Percentiles rank a stretch among this genome's conserved stretches.
Conservation (phyloP, 1,140 invertebrate genomes). For the Homalodisca vitripennis region DNA sequence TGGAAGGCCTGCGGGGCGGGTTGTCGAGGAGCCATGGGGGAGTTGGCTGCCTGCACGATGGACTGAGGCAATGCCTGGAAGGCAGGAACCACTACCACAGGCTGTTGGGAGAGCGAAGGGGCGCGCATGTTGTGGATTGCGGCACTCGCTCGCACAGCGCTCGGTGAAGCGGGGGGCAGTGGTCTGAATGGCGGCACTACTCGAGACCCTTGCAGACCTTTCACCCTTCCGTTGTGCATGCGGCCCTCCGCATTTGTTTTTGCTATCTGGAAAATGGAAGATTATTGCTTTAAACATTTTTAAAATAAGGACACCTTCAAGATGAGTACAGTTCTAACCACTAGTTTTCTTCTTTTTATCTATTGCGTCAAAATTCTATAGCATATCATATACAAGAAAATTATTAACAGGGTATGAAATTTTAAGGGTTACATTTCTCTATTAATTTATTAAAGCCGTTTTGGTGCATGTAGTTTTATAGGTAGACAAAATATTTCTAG, state of each 20-base stretch:
- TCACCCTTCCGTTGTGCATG: slow-evolving; percentile 23
- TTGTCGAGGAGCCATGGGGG: background rate
- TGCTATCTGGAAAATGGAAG: too few relatives aligned
- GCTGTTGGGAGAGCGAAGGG: background rate
- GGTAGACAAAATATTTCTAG: too few relatives aligned
- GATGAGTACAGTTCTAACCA: too few relatives aligned
- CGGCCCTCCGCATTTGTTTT: slow-evolving; percentile 19
- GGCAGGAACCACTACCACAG: slow-evolving; percentile 47
- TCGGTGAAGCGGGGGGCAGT: slow-evolving; percentile 45
- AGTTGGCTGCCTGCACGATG: slow-evolving; percentile 51
- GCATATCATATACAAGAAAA: too few relatives aligned
- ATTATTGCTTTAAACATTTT: too few relatives aligned
- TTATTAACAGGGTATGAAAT: too few relatives aligned
- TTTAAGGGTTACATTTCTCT: too few relatives aligned
- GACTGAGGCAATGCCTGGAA: slow-evolving; percentile 53
- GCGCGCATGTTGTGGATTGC: slow-evolving; percentile 35
- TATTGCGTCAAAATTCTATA: too few relatives aligned
- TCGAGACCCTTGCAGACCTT: slow-evolving; percentile 26
- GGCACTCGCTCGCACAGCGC: slow-evolving; percentile 49
- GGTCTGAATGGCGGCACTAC: slow-evolving; percentile 71
- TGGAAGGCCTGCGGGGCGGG: slow-evolving; percentile 32
- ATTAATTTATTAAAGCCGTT: too few relatives aligned
- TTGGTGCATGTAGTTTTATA: too few relatives aligned
- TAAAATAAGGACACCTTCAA: too few relatives aligned
- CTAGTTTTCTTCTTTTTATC: too few relatives aligned